Evolutionary conservation across 2,113 vertebrate species (phyloP), one percentile per base, ranked within the genome.

Genomic region (Thunnus maccoyii): DNA sequence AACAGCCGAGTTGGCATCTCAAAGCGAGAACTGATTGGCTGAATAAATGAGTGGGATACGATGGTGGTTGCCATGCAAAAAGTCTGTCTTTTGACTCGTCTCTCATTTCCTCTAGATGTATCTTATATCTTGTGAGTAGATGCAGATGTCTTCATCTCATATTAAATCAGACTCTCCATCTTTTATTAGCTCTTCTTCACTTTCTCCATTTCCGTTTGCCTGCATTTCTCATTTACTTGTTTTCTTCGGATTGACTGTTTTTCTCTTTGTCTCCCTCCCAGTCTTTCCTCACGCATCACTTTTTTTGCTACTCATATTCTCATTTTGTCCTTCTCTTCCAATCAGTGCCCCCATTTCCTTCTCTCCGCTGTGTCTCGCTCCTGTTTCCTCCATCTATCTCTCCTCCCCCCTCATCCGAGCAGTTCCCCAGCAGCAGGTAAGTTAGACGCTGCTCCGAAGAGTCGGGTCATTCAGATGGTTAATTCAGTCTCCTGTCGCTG

Each of bases 11-110:
- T 50, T 85, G 60, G 74, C 77, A 73, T 72, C 58, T 78, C 67
- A 18, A 17, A 66, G 57, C n/a, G 50, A n/a, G 63, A 78, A 13
- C 13, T 68, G 72, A 89, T 82, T 91, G 86, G 86, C 72, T 86
- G 86, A 85, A 81, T 77, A 25, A 84, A 76, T 30, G 16, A 80
- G 32, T 27, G 11, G 56, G 47, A 61, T 3, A 20, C 17, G n/a
- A 57, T 30, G 61, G 17, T 44, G 55, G 83, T 75, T 88, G 72
- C 55, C 46, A 82, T 84, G 70, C 52, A 87, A 63, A 84, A 52
- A 48, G 32, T 68, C 55, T 57, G 2, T 79, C 36, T 8, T 41
- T 50, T 15, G 13, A 2, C 14, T 15, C 11, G 2, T 61, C 16
- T 73, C 0, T 76, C 17, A 57, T 72, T 75, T 67, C 5, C 25